Conservation (phyloP, 2,888 invertebrate genomes). For the Drosophila sordidula region DNA sequence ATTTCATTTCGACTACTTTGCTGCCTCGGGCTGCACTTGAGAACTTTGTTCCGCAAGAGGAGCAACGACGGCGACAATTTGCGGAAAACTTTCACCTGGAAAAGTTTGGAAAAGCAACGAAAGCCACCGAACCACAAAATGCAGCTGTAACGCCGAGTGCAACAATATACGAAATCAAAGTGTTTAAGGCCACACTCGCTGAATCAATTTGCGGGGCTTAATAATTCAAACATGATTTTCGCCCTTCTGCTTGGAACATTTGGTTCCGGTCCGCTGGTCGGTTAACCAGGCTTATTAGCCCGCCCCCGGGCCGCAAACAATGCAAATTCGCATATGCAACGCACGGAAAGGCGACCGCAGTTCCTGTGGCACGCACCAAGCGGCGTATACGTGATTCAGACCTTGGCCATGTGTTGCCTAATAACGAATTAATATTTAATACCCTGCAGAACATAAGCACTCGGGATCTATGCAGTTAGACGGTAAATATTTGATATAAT, state of each 20-base stretch:
- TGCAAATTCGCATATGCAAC: constrained; percentile 27
- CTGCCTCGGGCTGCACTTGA: constrained; percentile 40
- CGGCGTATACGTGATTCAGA: constrained; percentile 66
- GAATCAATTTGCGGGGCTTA: constrained; percentile 47
- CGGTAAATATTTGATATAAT: neutral
- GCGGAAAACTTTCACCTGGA: constrained; percentile 39
- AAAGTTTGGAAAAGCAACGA: constrained; percentile 39
- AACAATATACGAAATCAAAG: constrained; percentile 37
- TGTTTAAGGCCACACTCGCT: constrained; percentile 31
- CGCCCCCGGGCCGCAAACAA: constrained; percentile 32
- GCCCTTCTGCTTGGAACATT: neutral
- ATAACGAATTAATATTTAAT: constrained; percentile 43
- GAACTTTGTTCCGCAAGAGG: constrained; percentile 3
- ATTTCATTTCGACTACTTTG: constrained; percentile 34
- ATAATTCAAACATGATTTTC: constrained; percentile 54
- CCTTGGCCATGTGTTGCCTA: constrained; percentile 40
- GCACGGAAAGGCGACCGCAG: constrained; percentile 2
- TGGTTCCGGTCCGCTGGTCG: neutral
- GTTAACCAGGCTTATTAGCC: constrained; percentile 46
- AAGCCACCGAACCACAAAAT: constrained; percentile 49
- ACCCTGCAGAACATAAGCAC: neutral
- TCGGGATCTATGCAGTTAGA: neutral
- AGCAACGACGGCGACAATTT: constrained; percentile 29
- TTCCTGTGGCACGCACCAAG: constrained; percentile 35
- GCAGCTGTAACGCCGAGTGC: constrained; percentile 23